These are phyloP conservation scores for Limonius californicus DNA, from an alignment of 1,140 invertebrate genomes.

Conservation along the genomic window DNA sequence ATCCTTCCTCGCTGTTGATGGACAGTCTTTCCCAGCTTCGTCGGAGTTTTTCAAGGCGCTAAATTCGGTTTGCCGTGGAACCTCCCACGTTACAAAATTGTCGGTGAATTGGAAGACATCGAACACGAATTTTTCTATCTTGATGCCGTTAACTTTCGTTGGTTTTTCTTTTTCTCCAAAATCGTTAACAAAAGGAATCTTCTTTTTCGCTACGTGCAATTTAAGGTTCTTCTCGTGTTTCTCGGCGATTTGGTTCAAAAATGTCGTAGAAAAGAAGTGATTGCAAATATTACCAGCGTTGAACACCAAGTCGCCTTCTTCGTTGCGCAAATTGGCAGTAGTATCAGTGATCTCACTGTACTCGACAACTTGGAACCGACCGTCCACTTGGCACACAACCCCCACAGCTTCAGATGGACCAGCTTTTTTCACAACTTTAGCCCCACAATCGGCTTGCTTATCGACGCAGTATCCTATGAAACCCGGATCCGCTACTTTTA, in stretches of 20 bases:
- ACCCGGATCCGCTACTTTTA: constrained; percentile 95
- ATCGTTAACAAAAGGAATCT: constrained; percentile 84
- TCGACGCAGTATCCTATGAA: constrained; percentile 94
- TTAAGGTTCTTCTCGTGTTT: constrained; percentile 69
- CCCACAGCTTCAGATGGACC: constrained; percentile 91
- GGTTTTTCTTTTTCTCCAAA: constrained; percentile 72
- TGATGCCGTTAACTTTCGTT: constrained; percentile 88
- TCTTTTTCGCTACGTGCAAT: constrained; percentile 96
- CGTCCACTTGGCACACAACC: constrained; percentile 87
- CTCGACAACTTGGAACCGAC: constrained; percentile 90
- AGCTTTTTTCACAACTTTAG: constrained; percentile 93
- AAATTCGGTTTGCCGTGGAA: constrained; percentile 89
- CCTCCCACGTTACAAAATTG: constrained; percentile 92
- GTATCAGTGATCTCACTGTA: constrained; percentile 93
- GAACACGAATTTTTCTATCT: constrained; percentile 99
- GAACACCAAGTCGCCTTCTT: constrained; percentile 80
- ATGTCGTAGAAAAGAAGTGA: constrained; percentile 91
- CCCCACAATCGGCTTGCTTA: constrained; percentile 88
- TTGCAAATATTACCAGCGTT: constrained; percentile 98
- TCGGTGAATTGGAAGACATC: constrained; percentile 94
- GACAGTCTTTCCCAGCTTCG: constrained; percentile 81
- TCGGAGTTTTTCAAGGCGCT: constrained; percentile 96
- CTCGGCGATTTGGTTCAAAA: constrained; percentile 66
- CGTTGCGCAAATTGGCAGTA: constrained; percentile 76
- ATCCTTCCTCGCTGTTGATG: constrained; percentile 78